Evolutionary conservation across 2,888 invertebrate genomes (phyloP).

Genomic region (Clunio marinus): DNA sequence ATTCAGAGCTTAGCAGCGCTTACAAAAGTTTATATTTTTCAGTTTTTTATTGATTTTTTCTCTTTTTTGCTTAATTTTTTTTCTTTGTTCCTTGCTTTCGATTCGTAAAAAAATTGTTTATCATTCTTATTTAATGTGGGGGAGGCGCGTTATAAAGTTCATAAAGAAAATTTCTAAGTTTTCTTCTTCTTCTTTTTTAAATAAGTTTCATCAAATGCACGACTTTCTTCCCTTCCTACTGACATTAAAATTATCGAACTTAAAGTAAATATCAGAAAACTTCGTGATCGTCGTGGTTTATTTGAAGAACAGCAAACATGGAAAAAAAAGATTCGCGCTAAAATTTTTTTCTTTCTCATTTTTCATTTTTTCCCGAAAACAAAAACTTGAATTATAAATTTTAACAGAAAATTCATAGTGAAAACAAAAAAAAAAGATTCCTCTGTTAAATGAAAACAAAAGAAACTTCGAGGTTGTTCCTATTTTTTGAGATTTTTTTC

Average conservation of each 20-base stretch:
- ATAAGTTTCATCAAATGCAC: too few species aligned
- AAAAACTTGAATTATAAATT: too few species aligned
- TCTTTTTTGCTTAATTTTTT: not conserved
- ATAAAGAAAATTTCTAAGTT: too few species aligned
- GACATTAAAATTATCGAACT: too few species aligned
- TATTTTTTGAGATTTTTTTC: constrained; percentile 34
- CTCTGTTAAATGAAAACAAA: constrained; percentile 4
- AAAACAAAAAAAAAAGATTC: not conserved
- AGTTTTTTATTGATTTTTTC: constrained; percentile 2
- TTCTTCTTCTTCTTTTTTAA: too few species aligned
- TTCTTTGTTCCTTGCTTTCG: not conserved
- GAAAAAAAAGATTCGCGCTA: too few species aligned
- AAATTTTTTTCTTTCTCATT: too few species aligned
- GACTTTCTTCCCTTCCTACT: too few species aligned
- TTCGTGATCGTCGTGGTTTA: too few species aligned
- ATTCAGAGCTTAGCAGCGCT: not conserved
- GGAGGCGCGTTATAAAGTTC: not conserved
- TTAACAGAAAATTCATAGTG: not conserved
- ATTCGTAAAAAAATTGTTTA: not conserved
- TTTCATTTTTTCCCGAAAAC: too few species aligned
- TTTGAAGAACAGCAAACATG: too few species aligned
- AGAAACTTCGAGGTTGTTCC: constrained; percentile 10
- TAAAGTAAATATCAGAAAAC: too few species aligned
- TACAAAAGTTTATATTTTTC: not conserved
- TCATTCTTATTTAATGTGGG: not conserved